Percentiles rank a stretch among this genome's conserved stretches.
phyloP scores from a whole-genome alignment of 1,140 invertebrate genomes.

The Drosophila seguyi region DNA sequence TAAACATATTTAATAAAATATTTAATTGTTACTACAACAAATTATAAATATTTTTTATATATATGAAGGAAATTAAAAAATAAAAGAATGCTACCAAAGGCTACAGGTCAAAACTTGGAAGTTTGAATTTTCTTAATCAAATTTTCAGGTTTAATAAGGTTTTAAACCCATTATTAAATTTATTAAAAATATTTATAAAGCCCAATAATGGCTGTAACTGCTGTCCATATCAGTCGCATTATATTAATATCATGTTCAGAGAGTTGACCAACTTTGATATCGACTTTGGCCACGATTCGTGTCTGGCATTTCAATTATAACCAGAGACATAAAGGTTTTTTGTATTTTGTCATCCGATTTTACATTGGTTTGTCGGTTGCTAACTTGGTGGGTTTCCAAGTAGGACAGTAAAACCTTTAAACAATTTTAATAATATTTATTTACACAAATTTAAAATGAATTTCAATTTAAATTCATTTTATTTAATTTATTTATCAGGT shows the following conservation, averaged over 20 bases:
- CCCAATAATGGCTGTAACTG: background rate
- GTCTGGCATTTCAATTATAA: constrained; percentile 14
- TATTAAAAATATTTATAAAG: background rate
- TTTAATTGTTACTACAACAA: no score
- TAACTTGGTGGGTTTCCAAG: background rate
- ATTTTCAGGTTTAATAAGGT: background rate
- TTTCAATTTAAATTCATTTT: background rate
- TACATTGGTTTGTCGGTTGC: background rate
- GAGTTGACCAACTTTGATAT: constrained; percentile 31
- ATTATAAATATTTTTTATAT: rapidly evolving
- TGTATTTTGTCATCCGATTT: background rate
- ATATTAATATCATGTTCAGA: background rate
- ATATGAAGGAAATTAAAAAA: background rate
- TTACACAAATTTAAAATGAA: background rate
- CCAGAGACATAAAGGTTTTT: background rate
- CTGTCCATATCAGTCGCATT: background rate
- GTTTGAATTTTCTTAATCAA: background rate
- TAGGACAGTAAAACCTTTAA: constrained; percentile 1
- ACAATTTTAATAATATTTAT: background rate
- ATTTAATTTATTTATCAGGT: background rate
- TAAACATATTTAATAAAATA: background rate
- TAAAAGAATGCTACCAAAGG: background rate
- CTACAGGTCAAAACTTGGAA: background rate
- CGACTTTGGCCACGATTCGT: constrained; percentile 21
- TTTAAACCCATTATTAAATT: background rate